These are phyloP conservation scores for Panthera tigris DNA, from an alignment of 2,113 vertebrate species.

Conservation along the genomic window DNA sequence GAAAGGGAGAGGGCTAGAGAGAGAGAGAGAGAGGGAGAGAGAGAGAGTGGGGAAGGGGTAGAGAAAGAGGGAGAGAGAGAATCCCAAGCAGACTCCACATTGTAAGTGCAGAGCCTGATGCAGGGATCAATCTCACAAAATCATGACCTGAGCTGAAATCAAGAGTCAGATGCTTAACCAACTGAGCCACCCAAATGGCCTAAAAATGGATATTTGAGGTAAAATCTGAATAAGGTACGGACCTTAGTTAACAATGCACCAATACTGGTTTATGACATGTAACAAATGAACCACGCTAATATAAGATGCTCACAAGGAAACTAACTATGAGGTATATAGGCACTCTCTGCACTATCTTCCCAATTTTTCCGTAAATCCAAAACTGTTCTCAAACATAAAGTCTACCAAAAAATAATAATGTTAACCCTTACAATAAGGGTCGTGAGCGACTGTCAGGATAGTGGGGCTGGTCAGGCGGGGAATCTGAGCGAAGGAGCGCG, in stretches of 20 bases:
- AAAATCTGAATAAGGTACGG: background rate
- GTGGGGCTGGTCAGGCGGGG: background rate
- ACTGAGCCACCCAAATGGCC: no score
- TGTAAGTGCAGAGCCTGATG: no score
- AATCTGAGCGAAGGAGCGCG: background rate
- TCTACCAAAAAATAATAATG: background rate
- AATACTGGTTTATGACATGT: background rate
- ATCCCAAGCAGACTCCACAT: no score
- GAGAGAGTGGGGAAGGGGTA: no score
- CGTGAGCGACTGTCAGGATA: background rate
- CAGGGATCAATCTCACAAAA: no score
- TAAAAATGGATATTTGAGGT: background rate
- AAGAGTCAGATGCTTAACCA: no score
- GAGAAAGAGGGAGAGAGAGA: no score
- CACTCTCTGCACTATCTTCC: background rate
- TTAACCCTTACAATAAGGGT: background rate
- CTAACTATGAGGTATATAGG: no score
- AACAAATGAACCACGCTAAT: background rate
- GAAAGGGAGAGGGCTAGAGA: no score
- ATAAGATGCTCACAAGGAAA: background rate
- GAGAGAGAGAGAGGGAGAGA: no score
- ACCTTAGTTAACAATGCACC: background rate
- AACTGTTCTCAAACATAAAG: background rate
- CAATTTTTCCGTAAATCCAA: background rate
- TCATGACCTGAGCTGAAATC: no score